Base-by-base conservation (phyloP, 2,113 vertebrate species). In the Brachypodius melanocephalos region DNA sequence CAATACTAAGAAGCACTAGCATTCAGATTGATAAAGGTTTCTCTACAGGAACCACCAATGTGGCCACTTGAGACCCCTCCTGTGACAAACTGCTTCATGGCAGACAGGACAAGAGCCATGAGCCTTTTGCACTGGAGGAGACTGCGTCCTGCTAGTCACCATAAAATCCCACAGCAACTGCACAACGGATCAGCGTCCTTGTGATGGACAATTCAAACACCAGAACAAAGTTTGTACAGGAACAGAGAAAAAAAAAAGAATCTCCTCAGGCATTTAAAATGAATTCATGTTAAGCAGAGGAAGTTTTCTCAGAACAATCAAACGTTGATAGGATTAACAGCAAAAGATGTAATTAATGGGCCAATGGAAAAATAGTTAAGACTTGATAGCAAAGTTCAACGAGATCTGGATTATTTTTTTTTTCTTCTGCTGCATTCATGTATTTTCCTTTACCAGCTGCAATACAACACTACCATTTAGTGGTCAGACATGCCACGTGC, bases 401-500 rank as follows among this genome's bases (percentile, higher is more conserved):
- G 83, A 54, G n/a, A 78, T 15, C 14, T 67, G 38, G 26, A 75
- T 54, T 63, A 20, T 15, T 61, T 46, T 79, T 80, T 86, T 69
- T 89, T 76, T 29, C 29, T 32, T 57, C 57, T 95, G 91, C 43
- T 12, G 0, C 65, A 92, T 49, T 63, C 13, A 61, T 9, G 32
- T 10, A 31, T 66, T 74, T 90, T 72, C 45, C 71, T 79, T 34
- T 40, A 32, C 54, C 78, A 95, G 59, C 1, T 79, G 57, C 52
- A 89, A 93, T 75, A 45, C 81, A 96, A 91, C 14, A 85, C 90
- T 72, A 95, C 94, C 96, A 0, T 96, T 95, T 77, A 88, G 94
- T 95, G 95, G 96, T 45, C 82, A 97, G 68, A 94, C 32, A 52
- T 3, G 8, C n/a, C 36, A 96, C 96, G 22, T 92, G 82, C 66